Base-by-base conservation (phyloP, 2,888 invertebrate genomes). In the Spilarctia lutea region DNA sequence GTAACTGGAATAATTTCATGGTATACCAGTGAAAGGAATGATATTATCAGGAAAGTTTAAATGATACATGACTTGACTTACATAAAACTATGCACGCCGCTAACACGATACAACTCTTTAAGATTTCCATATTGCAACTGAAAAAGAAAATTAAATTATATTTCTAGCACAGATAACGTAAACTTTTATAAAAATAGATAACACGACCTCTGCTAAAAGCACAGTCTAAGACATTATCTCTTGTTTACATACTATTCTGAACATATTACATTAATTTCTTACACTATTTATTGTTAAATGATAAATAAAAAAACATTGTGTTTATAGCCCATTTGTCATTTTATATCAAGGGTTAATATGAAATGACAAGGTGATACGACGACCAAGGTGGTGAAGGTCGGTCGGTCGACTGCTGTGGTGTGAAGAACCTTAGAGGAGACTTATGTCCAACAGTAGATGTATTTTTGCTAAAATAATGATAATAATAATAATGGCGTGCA, bases 41-140 rank as follows among this genome's bases (percentile, higher is more conserved):
- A 6, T 8, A 24, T 52, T 8, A 8, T 20, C 52, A 52, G 8
- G 24, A 45, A 45, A 45, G 45, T 18, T 45, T 45, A 18, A 45
- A 0, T 13, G 16, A 45, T 16, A 18, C 3, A 52, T 8, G 20
- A 48, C 18, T 45, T 27, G 75, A 88, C 89, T 88, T 79, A 89
- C 89, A 81, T 68, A 86, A 42, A n/a, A 79, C 76, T 8, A 88
- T 67, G 81, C 85, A 88, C 20, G 81, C 84, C n/a, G 84, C 83
- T 35, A 89, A 27, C 7, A 81, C 69, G 4, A 84, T 67, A 65
- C 77, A 45, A 27, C 10, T 81, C 42, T 80, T 83, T 16, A 74
- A 13, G 72, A 24, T 33, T 24, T 72, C 79, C 89, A 89, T 88
- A 52, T 68, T 71, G 71, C 66, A 71, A 77, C 83, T 82, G 73